Evolutionary conservation across 2,113 vertebrate species (phyloP).

Genomic region (Coturnix japonica): DNA sequence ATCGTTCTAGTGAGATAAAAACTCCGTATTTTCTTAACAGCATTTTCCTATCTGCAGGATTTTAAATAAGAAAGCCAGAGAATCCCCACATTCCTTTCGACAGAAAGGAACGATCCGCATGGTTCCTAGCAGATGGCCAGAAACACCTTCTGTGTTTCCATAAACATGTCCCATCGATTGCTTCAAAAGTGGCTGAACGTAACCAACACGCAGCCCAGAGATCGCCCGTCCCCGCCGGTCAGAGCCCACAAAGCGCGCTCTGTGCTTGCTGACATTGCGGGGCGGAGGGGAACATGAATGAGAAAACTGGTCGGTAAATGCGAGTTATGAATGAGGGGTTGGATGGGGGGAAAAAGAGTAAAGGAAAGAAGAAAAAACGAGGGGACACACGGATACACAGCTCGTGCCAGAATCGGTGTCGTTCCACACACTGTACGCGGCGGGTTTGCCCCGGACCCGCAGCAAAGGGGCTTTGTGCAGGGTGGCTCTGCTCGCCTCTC

Average conservation of each 20-base stretch:
- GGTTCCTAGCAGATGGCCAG: constrained; percentile 12
- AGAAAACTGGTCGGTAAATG: constrained; percentile 56
- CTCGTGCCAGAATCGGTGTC: constrained; percentile 41
- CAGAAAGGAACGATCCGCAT: not conserved
- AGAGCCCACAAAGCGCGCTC: constrained; percentile 52
- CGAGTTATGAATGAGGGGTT: constrained; percentile 55
- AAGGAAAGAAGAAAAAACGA: too few species aligned
- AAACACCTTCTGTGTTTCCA: constrained; percentile 48
- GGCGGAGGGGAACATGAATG: constrained; percentile 43
- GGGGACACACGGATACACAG: not conserved
- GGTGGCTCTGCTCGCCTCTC: not conserved
- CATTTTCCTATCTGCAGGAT: not conserved
- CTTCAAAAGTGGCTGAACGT: constrained; percentile 43
- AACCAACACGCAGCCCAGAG: constrained; percentile 18
- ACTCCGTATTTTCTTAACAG: not conserved
- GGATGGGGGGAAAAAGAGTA: not conserved
- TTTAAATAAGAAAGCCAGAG: not conserved
- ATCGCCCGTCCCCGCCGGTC: constrained; percentile 18
- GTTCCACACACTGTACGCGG: constrained; percentile 21
- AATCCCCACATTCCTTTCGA: not conserved
- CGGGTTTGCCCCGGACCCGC: not conserved
- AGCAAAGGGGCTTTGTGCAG: not conserved
- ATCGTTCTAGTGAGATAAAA: constrained; percentile 23
- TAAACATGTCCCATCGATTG: constrained; percentile 39
- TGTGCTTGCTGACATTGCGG: constrained; percentile 57